Evolutionary conservation across 1,140 invertebrate genomes (phyloP), one percentile per base, ranked within the genome.

Genomic region (Chelonus insularis): DNA sequence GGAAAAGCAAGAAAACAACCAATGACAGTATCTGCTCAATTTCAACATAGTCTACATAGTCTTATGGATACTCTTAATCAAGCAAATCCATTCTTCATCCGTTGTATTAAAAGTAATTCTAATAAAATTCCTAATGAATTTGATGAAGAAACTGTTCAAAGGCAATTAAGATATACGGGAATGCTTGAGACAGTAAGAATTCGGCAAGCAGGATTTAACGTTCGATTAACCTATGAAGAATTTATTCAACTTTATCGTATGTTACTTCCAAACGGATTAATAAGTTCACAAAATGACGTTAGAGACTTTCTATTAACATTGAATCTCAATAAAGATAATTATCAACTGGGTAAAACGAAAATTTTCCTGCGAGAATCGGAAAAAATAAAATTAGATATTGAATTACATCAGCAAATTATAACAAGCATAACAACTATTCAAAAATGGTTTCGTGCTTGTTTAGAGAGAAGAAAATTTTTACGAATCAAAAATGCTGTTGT

Each of bases 131-230:
- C 96, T 1, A 96, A 96, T 76, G 86, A 88, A 62, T 97, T 98
- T 82, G 94, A 97, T 76, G 93, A 97, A 67, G 93, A 95, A 59
- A 92, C 95, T 1, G 95, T 98, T n/a, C 89, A 96, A 68, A 83
- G 94, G 45, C 93, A 95, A 41, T 66, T 83, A 11, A 81, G 89
- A 1, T 98, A 98, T 78, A 98, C 96, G 0, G 96, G 96, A 48
- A 98, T 98, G 96, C 74, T 98, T 64, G 96, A 97, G 76, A 98
- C 96, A 0, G 95, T 98, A 0, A 83, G 95, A 69, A 98, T 98
- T 52, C 82, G 96, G 48, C 94, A 96, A 75, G 95, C 95, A 6
- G 96, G 96, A 1, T 98, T 97, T 81, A 96, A 96, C 74, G 95
- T 97, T 41, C 83, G 96, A 29, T 83, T 97, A 9, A 91, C 92